These are phyloP conservation scores for Blastobasis adustella DNA, from an alignment of 2,888 invertebrate genomes.

Conservation along the genomic window DNA sequence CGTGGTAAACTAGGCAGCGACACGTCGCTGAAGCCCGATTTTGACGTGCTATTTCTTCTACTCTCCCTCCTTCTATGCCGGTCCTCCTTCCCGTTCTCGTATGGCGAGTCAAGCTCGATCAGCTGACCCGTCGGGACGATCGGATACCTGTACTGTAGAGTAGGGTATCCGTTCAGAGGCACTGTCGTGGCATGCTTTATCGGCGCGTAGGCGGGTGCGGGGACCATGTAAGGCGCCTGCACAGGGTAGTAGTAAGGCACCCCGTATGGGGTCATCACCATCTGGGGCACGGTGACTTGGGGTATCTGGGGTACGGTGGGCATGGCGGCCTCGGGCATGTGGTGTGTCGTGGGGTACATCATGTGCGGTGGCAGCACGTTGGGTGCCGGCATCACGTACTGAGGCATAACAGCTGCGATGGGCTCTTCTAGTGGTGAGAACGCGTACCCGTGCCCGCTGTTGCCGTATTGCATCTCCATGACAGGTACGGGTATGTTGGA, in stretches of 20 bases:
- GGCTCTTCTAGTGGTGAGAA: conserved; percentile 35
- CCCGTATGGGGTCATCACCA: conserved; percentile 50
- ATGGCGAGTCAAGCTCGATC: conserved; percentile 77
- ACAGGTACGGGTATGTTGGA: conserved; percentile 49
- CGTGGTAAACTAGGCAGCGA: conserved; percentile 58
- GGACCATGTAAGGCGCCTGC: conserved; percentile 63
- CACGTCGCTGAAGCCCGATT: conserved; percentile 57
- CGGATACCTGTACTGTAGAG: conserved; percentile 56
- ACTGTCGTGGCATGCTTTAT: conserved; percentile 63
- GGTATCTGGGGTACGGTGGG: conserved; percentile 23
- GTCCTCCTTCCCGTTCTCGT: conserved; percentile 53
- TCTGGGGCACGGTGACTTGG: conserved; percentile 27
- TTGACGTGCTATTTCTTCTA: conserved; percentile 53
- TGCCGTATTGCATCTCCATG: conserved; percentile 11
- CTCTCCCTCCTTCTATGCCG: conserved; percentile 36
- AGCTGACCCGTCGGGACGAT: conserved; percentile 79
- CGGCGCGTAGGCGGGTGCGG: conserved; percentile 57
- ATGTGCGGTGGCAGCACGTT: conserved; percentile 33
- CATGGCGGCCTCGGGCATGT: conserved; percentile 9
- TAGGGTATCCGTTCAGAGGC: conserved; percentile 65
- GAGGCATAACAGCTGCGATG: conserved; percentile 28
- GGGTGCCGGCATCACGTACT: conserved; percentile 33
- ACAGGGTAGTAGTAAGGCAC: conserved; percentile 65
- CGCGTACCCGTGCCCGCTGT: conserved; percentile 22
- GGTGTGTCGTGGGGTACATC: conserved; percentile 37